Base-by-base conservation (phyloP, 2,113 vertebrate genomes). In the Girardinichthys multiradiatus region DNA sequence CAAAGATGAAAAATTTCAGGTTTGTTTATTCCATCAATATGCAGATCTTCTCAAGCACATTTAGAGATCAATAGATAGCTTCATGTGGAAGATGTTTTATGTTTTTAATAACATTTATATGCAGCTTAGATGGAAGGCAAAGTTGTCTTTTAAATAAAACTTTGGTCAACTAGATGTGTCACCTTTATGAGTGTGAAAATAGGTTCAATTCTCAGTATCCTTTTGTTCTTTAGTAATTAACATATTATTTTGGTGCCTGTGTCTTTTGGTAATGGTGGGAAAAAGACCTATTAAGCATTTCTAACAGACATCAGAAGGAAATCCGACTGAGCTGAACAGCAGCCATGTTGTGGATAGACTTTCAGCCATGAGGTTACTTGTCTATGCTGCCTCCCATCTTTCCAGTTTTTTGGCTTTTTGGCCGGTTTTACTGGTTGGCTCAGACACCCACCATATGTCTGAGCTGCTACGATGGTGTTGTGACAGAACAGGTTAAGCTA, bases 391-490 rank as follows among this genome's bases (percentile, higher is more conserved):
- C n/a, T 64, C 64, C 51, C 27, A 57, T 48, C n/a, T n/a, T n/a
- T 68, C 51, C 80, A 42, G 80, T 57, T 70, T 26, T 21, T 33
- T 24, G 1, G 19, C 39, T 57, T 74, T 9, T 45, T 11, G 30
- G 63, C 69, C 67, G 29, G 64, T 70, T 61, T 60, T 73, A 57
- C 51, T 28, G 60, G 74, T 70, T 66, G 19, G 65, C 64, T 74
- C 21, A 65, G 63, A 45, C 31, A 2, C 51, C 59, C n/a, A 58
- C 42, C 45, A 35, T 67, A 33, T 80, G 33, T 67, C 57, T 62
- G 42, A 54, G 39, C 10, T 13, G 30, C 21, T 58, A 30, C 26
- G 10, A 51, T 21, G 68, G 64, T 35, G 60, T 72, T 60, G 24
- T 17, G 5, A 66, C 37, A 30, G 12, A 54, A 57, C 42, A 66